Evolutionary conservation across 2,888 invertebrate species (phyloP).

Genomic region (Lasioglossum morio): DNA sequence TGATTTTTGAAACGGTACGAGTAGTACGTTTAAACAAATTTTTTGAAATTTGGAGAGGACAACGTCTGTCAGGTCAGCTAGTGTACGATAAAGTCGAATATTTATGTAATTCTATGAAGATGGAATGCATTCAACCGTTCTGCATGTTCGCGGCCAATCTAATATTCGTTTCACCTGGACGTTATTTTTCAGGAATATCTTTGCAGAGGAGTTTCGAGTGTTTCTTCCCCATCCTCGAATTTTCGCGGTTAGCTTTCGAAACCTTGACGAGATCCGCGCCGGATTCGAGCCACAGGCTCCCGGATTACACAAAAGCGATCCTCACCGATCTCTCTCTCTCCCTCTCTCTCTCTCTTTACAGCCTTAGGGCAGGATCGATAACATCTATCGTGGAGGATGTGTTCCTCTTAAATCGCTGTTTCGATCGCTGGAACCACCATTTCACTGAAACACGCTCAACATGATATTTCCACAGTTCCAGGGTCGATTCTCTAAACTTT

Average conservation of each 20-base stretch:
- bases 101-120: neutral
- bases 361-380: slow-evolving; percentile 11
- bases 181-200: neutral
- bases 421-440: neutral
- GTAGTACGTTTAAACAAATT: no score
- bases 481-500: neutral
- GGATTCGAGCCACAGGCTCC: slow-evolving; percentile 1
- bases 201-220: neutral
- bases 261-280: slow-evolving; percentile 23
- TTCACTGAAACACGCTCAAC: neutral
- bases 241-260: slow-evolving; percentile 8
- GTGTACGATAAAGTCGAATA: neutral
- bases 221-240: slow-evolving; percentile 20
- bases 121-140: neutral
- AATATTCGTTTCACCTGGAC: neutral
- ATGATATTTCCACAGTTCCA: neutral
- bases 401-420: neutral
- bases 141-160: neutral
- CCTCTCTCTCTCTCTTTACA: neutral
- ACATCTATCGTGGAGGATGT: neutral
- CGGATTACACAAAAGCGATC: slow-evolving; percentile 27
- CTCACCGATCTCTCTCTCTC: neutral
- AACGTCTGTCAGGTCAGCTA: no score
- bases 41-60: no score
- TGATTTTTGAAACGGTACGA: no score